A percentile compares a stretch with the other conserved stretches of the same genome.
phyloP scores from a whole-genome alignment of 2,888 invertebrate species.

The Ptilodon capucinus region DNA sequence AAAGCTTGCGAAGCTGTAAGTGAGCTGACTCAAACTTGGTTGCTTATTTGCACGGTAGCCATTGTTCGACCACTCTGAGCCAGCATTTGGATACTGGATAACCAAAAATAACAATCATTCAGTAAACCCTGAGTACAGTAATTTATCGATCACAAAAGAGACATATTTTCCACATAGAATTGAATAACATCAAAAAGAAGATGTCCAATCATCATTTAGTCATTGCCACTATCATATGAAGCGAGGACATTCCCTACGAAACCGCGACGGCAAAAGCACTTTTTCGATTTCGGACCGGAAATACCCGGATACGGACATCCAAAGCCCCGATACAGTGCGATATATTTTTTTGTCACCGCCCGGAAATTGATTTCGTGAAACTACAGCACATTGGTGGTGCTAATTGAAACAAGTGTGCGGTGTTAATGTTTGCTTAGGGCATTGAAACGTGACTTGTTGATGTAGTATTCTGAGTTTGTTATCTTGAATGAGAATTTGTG shows the following conservation, averaged over 20 bases:
- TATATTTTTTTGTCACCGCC: conserved; percentile 24
- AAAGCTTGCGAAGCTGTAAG: no score
- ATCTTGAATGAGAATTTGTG: no score
- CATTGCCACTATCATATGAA: conserved; percentile 1
- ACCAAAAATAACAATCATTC: no score
- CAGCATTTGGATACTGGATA: no score
- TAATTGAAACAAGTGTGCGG: conserved; percentile 32
- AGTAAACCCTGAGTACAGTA: no score
- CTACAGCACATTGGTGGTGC: conserved; percentile 9
- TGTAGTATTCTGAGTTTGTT: no score
- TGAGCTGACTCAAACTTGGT: no score
- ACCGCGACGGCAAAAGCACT: conserved; percentile 12
- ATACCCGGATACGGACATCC: conserved; percentile 15
- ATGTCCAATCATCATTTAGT: not conserved
- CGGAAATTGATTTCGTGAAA: conserved; percentile 44
- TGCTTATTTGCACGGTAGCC: no score
- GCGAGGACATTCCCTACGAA: conserved; percentile 5
- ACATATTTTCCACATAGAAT: not conserved
- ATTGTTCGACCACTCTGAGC: no score
- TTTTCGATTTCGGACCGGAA: conserved; percentile 2
- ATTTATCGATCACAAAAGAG: not conserved
- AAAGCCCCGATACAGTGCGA: conserved; percentile 9
- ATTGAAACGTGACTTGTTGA: no score
- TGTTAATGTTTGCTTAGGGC: conserved; percentile 21
- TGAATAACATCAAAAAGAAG: not conserved